A percentile compares a stretch with the other conserved stretches of the same genome.
phyloP scores from a whole-genome alignment of 2,113 vertebrate species.

The Mellivora capensis region DNA sequence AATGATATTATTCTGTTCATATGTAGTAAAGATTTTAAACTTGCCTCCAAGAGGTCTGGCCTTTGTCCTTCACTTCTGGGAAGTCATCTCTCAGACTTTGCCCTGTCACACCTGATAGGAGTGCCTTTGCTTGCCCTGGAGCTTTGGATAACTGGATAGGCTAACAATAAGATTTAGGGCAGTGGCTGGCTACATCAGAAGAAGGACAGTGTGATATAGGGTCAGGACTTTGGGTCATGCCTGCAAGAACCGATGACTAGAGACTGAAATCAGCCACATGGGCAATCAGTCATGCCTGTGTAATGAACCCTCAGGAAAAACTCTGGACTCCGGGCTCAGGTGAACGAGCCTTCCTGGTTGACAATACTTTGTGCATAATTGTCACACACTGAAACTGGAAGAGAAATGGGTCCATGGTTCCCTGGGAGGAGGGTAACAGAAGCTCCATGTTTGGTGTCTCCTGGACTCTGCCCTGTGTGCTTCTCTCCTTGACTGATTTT shows the following conservation, averaged over 20 bases:
- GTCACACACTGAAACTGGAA: not conserved
- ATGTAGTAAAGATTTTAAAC: not conserved
- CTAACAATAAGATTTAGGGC: not conserved
- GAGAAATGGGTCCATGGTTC: not conserved
- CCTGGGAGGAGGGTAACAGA: not conserved
- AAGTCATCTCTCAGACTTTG: not conserved
- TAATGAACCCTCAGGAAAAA: not conserved
- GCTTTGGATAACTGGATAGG: not conserved
- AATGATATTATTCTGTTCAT: not conserved
- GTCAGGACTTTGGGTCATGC: not conserved
- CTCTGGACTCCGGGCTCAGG: not conserved
- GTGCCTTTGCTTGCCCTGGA: not conserved
- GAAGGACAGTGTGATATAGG: not conserved
- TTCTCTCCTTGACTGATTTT: not conserved
- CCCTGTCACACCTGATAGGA: not conserved
- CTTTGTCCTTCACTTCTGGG: not conserved
- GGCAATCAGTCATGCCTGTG: rapidly evolving
- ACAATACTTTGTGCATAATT: not conserved
- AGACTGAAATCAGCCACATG: not conserved
- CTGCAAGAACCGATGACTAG: not conserved
- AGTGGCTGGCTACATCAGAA: not conserved
- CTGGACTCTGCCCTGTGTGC: not conserved
- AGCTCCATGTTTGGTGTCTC: not conserved
- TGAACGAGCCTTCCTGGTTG: not conserved
- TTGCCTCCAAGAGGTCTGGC: not conserved